Conservation (phyloP, 1,140 invertebrate genomes). For the Eriosoma lanigerum region DNA sequence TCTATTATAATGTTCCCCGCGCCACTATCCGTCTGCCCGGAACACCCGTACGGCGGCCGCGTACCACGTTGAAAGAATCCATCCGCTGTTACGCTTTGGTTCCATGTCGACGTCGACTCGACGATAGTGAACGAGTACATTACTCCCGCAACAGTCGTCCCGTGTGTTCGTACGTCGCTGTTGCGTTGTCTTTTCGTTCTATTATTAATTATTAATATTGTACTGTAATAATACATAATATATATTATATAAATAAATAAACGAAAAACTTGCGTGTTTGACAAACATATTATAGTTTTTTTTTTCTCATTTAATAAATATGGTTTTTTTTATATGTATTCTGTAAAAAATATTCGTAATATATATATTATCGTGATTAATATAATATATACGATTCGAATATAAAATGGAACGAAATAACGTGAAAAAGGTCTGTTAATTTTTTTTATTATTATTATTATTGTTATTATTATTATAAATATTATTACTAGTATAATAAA, state of each 20-base stretch:
- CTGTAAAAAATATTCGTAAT: too few species aligned
- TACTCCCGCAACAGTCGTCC: background rate
- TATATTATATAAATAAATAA: too few species aligned
- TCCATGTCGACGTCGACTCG: background rate
- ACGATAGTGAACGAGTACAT: background rate
- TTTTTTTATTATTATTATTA: background rate
- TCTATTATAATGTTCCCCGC: too few species aligned
- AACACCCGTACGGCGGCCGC: too few species aligned
- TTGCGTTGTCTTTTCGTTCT: background rate
- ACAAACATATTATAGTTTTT: background rate
- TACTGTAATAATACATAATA: too few species aligned
- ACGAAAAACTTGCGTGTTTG: too few species aligned
- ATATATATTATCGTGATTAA: background rate
- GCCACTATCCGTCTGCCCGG: background rate
- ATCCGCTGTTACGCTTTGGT: background rate
- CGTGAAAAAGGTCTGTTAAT: conserved; percentile 21
- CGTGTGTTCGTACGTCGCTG: background rate
- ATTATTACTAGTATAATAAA: background rate
- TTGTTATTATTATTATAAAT: background rate
- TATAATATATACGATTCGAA: background rate
- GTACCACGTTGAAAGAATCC: background rate
- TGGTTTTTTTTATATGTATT: too few species aligned
- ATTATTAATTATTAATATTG: too few species aligned
- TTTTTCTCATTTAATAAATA: background rate
- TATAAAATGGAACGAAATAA: conserved; percentile 20